Evolutionary conservation across 53 echinoderm and acorn worm genomes (phyloP), one percentile per base, ranked within the genome.

Genomic region (Henricia sp.): DNA sequence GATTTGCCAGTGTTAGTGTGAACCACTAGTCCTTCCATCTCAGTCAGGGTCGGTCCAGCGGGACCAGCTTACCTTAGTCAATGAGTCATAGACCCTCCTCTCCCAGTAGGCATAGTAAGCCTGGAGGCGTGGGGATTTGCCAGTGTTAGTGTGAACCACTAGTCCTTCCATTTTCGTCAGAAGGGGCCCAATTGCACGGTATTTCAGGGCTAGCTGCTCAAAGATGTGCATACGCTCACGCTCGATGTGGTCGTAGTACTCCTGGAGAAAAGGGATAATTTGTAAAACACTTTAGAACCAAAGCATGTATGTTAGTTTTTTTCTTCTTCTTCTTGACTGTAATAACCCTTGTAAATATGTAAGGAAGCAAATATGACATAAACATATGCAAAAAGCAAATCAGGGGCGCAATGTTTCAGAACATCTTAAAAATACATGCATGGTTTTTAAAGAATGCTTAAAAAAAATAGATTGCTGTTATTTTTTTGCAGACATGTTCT

Each of bases 91-190:
- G 54, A 94, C 94, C 48, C 90, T 86, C 53, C 68, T 88, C 78
- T 95, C 94, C 99, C 99, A 99, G 85, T 92, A 91, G 29, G 90
- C 90, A 69, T 99, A 99, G 89, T 99, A 99, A 10, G 94, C 88
- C 56, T 86, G 90, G 0, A 99, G 91, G 36, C 92, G 73, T 4
- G 94, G 94, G 6, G 99, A 99, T 58, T 85, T 90, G 30, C 99
- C 99, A 1, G 89, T 84, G 80, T 99, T 99, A 20, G 97, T 97
- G 75, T 97, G 99, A 19, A 94, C 99, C 12, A 99, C 99, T 37
- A 99, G 87, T n/a, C 99, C 99, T 64, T 99, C 99, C 99, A 99
- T 99, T 85, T 99, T 99, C 73, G 99, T 99, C 34, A 99, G 87
- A 1, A 99, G 89, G 3, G 99, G 99, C 36, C 99, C 99, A 39